Evolutionary conservation across 2,113 vertebrate species (phyloP), one percentile per base, ranked within the genome.

Genomic region (Tachuris rubrigastra): DNA sequence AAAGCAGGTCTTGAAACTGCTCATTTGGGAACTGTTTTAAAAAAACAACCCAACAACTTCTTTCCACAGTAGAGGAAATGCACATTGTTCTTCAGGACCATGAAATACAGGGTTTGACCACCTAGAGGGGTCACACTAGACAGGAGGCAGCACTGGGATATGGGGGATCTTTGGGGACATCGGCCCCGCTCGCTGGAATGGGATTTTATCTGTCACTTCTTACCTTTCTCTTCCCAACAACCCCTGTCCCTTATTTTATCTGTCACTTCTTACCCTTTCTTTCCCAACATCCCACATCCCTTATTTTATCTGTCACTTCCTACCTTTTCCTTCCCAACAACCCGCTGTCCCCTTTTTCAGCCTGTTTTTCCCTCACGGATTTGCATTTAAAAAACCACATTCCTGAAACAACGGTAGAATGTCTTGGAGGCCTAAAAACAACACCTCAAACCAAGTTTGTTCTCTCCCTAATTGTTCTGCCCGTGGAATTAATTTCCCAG

Each of bases 401-500:
- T 5, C 50, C 16, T 30, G 37, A 46, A 35, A 58, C 80, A 84
- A 56, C 53, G 56, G 85, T 10, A 8, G 19, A 31, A 4, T 81
- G 69, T 85, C 85, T 77, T 93, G 31, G 72, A 47, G 88, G 68
- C 73, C 97, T 96, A 67, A 97, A 97, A 97, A 95, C 92, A 98
- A 92, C 96, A 96, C 89, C 97, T 96, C 85, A 92, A 97, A 97
- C 28, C 95, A 35, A 95, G 95, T 98, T 98, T 95, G 94, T 96
- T 98, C 67, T 94, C 96, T 93, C 91, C 97, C 96, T 98, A 98
- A 99, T 99, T 98, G 97, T 98, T 98, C 96, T 98, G 97, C 98
- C 98, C 97, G 98, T 96, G 98, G 98, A 98, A 98, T 99, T 99
- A 98, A 99, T 99, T 99, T 98, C 98, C 97, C 95, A 99, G 98